phyloP scores from a whole-genome alignment of 2,797 vertebrate species.

The Chrysocyon brachyurus region DNA sequence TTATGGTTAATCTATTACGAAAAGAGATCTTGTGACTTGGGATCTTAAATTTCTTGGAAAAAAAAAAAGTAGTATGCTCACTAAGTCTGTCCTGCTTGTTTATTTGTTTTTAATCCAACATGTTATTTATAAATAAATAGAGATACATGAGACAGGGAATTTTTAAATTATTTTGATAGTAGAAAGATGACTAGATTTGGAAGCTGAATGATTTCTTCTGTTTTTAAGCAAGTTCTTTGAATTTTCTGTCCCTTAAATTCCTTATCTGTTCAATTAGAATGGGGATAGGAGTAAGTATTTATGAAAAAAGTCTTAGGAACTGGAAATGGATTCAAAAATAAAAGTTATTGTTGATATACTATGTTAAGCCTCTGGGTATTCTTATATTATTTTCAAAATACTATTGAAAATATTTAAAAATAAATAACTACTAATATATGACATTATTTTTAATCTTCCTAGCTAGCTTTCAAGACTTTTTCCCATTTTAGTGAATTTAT shows the following conservation, averaged over 20 bases:
- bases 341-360: constrained; percentile 1
- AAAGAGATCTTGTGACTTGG: constrained; percentile 75
- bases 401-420: constrained; percentile 34
- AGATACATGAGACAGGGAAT: not conserved
- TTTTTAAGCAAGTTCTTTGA: constrained; percentile 44
- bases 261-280: constrained; percentile 28
- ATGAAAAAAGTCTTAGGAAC: constrained; percentile 53
- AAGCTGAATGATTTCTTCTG: constrained; percentile 49
- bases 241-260: constrained; percentile 34
- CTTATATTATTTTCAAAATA: constrained; percentile 56
- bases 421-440: constrained; percentile 29
- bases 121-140: constrained; percentile 52
- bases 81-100: not conserved
- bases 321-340: constrained; percentile 6
- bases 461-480: not conserved
- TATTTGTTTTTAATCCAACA: constrained; percentile 67
- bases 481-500: constrained; percentile 23
- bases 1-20: constrained; percentile 86
- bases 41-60: constrained; percentile 56
- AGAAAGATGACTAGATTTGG: constrained; percentile 59
- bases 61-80: not conserved
- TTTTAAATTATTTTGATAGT: not conserved
- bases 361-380: not conserved
- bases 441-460: constrained; percentile 37
- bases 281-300: not conserved